A percentile compares a stretch with the other conserved stretches of the same genome.
Conservation (phyloP, 2,797 vertebrate species). For the Microcaecilia unicolor region DNA sequence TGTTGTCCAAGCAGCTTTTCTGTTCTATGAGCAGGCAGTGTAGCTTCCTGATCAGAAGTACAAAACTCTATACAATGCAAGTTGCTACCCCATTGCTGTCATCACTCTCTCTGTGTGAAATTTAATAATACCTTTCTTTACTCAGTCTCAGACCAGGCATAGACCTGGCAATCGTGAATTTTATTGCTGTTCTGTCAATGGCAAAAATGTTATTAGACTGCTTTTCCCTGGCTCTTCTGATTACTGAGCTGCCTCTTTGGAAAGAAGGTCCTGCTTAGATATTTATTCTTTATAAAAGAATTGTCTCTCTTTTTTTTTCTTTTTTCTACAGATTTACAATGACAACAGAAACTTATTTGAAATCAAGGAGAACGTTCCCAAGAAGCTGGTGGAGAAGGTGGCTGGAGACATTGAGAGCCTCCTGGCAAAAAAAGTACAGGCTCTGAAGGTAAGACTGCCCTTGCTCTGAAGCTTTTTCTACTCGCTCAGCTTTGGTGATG, state of each 20-base stretch:
- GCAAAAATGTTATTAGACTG: too few species aligned
- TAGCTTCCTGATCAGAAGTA: too few species aligned
- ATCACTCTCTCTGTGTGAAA: not conserved
- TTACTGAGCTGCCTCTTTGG: too few species aligned
- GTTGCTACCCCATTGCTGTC: too few species aligned
- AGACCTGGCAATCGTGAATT: not conserved
- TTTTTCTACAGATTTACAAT: slow-evolving; percentile 78
- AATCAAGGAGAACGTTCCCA: slow-evolving; percentile 85
- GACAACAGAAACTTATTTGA: slow-evolving; percentile 93
- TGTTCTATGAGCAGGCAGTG: too few species aligned
- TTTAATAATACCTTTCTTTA: not conserved
- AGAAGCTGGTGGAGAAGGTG: slow-evolving; percentile 87
- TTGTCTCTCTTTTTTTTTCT: slow-evolving; percentile 14
- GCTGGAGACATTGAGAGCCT: slow-evolving; percentile 88
- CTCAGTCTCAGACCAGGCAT: not conserved
- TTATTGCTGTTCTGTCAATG: too few species aligned
- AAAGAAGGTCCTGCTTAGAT: not conserved
- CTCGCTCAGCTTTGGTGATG: too few species aligned
- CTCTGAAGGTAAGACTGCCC: slow-evolving; percentile 78
- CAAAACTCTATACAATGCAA: too few species aligned
- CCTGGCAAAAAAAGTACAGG: slow-evolving; percentile 89
- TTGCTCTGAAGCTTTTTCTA: too few species aligned
- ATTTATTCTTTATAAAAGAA: not conserved
- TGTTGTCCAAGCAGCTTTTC: too few species aligned
- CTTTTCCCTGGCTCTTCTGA: too few species aligned